Base-by-base conservation (phyloP, 2,113 vertebrate species). In the Nycticorax nycticorax region DNA sequence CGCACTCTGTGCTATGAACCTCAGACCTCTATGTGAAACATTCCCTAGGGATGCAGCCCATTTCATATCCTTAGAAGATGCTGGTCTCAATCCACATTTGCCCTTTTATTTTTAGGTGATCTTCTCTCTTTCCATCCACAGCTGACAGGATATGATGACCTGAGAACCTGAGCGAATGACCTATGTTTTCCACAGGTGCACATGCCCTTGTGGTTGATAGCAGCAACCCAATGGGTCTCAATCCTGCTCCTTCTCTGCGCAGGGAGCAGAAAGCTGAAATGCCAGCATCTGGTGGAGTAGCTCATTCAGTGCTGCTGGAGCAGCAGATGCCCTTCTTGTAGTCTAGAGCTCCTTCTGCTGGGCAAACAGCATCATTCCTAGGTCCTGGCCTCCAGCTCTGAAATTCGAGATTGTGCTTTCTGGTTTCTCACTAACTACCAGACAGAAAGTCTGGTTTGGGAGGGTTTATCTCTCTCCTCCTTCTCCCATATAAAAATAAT, bases 301-400 rank as follows among this genome's bases (percentile, higher is more conserved):
- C 27, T 77, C n/a, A 1, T 12, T 6, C 27, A 5, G 14, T 4
- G 8, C 22, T 76, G 47, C 24, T 48, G 41, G 55, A 53, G 35
- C 6, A 1, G 28, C 24, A 67, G 41, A 32, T 27, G 26, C 3
- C 52, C 33, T 95, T 77, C 4, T 35, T 45, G 2, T 28, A 62
- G 56, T 8, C 68, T 81, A 79, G 79, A 92, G 94, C 86, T 92
- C 89, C 94, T 96, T 92, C 76, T 96, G 64, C 91, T 95, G 86
- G 91, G 41, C 63, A 82, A 37, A 64, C 6, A 53, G 10, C 45
- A 30, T 22, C 73, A 41, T 7, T 5, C 27, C 37, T 64, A n/a
- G 12, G 32, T 59, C 35, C 23, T 63, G 50, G 43, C 43, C 60
- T 90, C 41, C 60, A 53, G 16, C 48, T 78, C 60, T 37, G 43